Conservation (phyloP, 2,888 invertebrate genomes). For the Synanthedon formicaeformis region DNA sequence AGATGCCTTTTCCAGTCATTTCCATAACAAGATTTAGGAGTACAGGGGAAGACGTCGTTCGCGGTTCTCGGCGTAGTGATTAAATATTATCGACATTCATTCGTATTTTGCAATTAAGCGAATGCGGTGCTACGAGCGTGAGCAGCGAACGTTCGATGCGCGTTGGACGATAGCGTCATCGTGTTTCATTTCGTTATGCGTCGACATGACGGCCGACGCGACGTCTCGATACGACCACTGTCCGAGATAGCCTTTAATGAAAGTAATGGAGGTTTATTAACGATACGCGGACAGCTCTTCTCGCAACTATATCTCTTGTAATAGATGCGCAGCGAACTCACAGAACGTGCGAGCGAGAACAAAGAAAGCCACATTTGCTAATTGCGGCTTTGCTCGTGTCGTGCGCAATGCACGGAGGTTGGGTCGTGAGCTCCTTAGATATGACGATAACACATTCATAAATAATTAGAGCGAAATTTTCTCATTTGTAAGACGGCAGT, state of each 20-base stretch:
- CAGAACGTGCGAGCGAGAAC: slow-evolving; percentile 65
- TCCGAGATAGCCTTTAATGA: slow-evolving; percentile 66
- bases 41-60: slow-evolving; percentile 47
- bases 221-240: slow-evolving; percentile 63
- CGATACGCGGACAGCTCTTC: slow-evolving; percentile 52
- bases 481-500: slow-evolving; percentile 70
- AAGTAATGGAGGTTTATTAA: slow-evolving; percentile 69
- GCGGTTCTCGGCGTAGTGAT: slow-evolving; percentile 40
- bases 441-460: slow-evolving; percentile 72
- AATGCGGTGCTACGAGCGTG: slow-evolving; percentile 33
- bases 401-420: slow-evolving; percentile 64
- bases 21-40: slow-evolving; percentile 69
- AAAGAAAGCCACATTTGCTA: slow-evolving; percentile 71
- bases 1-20: slow-evolving; percentile 63
- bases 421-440: slow-evolving; percentile 67
- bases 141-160: slow-evolving; percentile 35
- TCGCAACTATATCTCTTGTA: slow-evolving; percentile 30
- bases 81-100: slow-evolving; percentile 61
- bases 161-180: slow-evolving; percentile 63
- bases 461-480: slow-evolving; percentile 72
- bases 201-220: slow-evolving; percentile 58
- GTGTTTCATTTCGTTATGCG: slow-evolving; percentile 64
- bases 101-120: slow-evolving; percentile 64
- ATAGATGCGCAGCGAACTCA: slow-evolving; percentile 50
- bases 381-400: slow-evolving; percentile 69